Percentiles rank a stretch among this genome's conserved stretches.
phyloP scores from a whole-genome alignment of 2,113 vertebrate species.

The Coregonus clupeaformis region DNA sequence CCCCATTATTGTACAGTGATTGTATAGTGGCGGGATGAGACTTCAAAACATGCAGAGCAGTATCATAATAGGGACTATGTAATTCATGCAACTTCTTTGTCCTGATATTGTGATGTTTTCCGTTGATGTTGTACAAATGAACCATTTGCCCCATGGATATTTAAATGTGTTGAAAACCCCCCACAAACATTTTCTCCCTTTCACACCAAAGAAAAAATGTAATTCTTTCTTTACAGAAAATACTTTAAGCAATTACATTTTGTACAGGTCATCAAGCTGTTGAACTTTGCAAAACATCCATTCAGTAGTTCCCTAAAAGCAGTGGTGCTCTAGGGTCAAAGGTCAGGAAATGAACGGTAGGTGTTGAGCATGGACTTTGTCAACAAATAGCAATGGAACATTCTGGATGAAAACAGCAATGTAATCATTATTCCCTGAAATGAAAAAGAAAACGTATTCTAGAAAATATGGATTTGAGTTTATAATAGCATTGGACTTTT shows the following conservation, averaged over 20 bases:
- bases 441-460: not conserved
- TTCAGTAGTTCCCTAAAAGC: conserved; percentile 34
- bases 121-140: conserved; percentile 27
- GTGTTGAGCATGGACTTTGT: not conserved
- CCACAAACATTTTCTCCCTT: conserved; percentile 36
- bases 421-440: not conserved
- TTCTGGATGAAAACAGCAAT: not conserved
- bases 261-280: conserved; percentile 54
- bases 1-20: conserved; percentile 58
- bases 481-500: not conserved
- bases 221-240: conserved; percentile 56
- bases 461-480: not conserved
- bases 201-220: conserved; percentile 26
- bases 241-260: conserved; percentile 55
- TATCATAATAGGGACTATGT: conserved; percentile 51
- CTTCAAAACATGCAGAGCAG: conserved; percentile 66
- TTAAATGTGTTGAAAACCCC: conserved; percentile 42
- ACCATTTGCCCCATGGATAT: conserved; percentile 24
- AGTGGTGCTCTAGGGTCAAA: conserved; percentile 55
- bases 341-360: conserved; percentile 1
- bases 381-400: not conserved
- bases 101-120: conserved; percentile 31
- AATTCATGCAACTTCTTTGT: conserved; percentile 64
- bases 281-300: conserved; percentile 29
- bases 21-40: conserved; percentile 57